Evolutionary conservation across 2,888 invertebrate species (phyloP).

Genomic region (Nowickia ferox): DNA sequence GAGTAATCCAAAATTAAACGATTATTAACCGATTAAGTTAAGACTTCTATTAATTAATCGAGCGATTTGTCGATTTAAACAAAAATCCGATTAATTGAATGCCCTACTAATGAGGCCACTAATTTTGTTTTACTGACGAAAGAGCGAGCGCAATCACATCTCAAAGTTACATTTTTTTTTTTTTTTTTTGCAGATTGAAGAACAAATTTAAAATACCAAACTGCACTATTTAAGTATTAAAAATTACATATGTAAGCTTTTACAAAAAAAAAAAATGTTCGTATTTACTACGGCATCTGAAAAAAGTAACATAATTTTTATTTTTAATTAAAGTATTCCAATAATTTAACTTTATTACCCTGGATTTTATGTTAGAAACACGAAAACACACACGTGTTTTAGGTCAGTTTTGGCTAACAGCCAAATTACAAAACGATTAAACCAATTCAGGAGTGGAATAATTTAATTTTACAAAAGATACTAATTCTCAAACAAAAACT

Average conservation of each 20-base stretch:
- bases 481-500: background rate
- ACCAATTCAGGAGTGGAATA: background rate
- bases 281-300: background rate
- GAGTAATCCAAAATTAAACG: no score
- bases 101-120: no score
- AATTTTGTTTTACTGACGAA: no score
- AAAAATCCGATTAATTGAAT: no score
- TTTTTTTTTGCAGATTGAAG: no score
- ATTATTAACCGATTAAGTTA: no score
- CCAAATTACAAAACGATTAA: constrained; percentile 30
- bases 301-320: background rate
- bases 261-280: background rate
- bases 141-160: no score
- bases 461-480: background rate
- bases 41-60: no score
- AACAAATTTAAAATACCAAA: no score
- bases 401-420: constrained; percentile 48
- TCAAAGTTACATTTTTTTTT: no score
- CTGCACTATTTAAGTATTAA: no score
- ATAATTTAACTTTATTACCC: constrained; percentile 46
- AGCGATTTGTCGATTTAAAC: no score
- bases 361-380: constrained; percentile 32
- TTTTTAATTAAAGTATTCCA: background rate
- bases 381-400: constrained; percentile 41
- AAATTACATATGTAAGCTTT: background rate